Evolutionary conservation across 2,113 vertebrate genomes (phyloP).

Genomic region (Otis tarda): DNA sequence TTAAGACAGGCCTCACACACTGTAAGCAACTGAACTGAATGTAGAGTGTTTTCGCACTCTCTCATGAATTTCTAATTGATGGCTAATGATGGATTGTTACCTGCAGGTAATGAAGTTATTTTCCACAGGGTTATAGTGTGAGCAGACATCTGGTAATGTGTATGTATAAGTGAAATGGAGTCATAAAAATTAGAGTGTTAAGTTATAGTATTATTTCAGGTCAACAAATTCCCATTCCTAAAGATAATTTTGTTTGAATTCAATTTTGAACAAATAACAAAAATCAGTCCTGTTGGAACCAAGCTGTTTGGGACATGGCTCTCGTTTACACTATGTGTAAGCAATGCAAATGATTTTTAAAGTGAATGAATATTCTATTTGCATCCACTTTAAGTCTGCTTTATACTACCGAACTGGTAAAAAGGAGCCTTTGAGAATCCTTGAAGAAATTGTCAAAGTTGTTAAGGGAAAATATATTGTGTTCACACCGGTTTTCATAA

Average conservation of each 20-base stretch:
- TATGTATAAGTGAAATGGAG: neutral
- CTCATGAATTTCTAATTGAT: conserved; percentile 51
- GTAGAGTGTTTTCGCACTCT: neutral
- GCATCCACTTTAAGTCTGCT: neutral
- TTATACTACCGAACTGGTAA: neutral
- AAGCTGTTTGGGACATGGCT: neutral
- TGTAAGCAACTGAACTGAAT: neutral
- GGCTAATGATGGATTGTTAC: conserved; percentile 30
- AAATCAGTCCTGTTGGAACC: neutral
- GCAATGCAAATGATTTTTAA: neutral
- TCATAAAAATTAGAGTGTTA: conserved; percentile 2
- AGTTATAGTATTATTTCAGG: neutral
- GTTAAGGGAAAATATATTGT: neutral
- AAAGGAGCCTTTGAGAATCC: neutral
- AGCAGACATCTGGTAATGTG: conserved; percentile 37
- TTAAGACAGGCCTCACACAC: neutral
- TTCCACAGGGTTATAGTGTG: conserved; percentile 6
- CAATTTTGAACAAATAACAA: conserved; percentile 26
- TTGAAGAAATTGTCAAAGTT: neutral
- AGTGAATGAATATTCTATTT: neutral
- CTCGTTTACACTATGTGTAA: neutral
- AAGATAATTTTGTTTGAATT: conserved; percentile 34
- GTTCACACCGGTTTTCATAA: neutral
- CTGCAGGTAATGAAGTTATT: neutral
- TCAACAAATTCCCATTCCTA: neutral